Percentiles rank a stretch among this genome's conserved stretches.
These are phyloP conservation scores for Myotis daubentonii DNA, from an alignment of 2,797 vertebrate genomes.

Conservation along the genomic window DNA sequence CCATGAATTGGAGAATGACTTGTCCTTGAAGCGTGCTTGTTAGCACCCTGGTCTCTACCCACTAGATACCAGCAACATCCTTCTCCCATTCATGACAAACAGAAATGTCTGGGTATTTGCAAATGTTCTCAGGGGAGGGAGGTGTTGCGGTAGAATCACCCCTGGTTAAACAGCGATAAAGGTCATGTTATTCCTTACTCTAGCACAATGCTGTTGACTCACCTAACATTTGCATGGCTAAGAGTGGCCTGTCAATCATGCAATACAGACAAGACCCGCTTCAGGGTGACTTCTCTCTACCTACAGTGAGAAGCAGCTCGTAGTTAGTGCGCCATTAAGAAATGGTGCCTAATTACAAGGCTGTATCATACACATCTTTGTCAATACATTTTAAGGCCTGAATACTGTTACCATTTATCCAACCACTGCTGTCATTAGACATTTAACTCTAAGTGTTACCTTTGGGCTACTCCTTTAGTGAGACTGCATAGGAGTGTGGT, in stretches of 20 bases:
- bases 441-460: not conserved
- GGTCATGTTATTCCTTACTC: not conserved
- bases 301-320: not conserved
- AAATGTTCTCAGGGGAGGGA: not conserved
- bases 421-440: not conserved
- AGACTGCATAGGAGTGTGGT: not conserved
- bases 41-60: not conserved
- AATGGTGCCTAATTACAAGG: not conserved
- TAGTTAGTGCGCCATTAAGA: not conserved
- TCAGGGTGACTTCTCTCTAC: not conserved
- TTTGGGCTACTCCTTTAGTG: not conserved
- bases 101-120: not conserved
- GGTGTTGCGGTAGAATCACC: no score
- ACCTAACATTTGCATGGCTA: not conserved
- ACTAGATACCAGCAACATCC: not conserved
- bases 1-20: not conserved
- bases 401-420: not conserved
- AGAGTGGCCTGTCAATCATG: not conserved
- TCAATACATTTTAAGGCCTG: not conserved
- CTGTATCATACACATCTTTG: not conserved
- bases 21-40: not conserved
- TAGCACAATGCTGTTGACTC: not conserved
- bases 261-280: not conserved
- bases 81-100: not conserved
- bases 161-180: fast-evolving